phyloP scores from a whole-genome alignment of 2,113 vertebrate genomes.

The Orientallactaga bullata region DNA sequence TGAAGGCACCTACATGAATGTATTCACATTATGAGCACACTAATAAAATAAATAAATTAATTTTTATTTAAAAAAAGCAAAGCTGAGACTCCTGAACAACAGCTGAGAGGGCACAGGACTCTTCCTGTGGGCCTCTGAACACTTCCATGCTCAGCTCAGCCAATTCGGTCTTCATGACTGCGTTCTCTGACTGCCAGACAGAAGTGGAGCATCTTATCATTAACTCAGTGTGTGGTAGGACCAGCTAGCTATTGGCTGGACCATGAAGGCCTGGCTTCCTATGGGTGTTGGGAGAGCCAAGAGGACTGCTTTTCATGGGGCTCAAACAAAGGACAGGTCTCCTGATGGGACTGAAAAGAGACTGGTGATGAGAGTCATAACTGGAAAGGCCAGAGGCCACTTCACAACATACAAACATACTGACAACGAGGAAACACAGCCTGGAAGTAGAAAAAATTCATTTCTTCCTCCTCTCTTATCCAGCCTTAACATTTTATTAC shows the following conservation, averaged over 20 bases:
- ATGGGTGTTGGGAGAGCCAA: background rate
- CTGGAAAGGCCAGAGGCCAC: background rate
- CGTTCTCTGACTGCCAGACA: background rate
- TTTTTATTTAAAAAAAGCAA: no score
- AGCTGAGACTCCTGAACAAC: background rate
- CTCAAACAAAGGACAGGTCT: background rate
- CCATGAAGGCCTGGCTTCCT: fast-evolving
- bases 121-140: fast-evolving
- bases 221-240: background rate
- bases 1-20: no score
- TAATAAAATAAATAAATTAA: no score
- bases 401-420: background rate
- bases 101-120: no score
- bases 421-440: background rate
- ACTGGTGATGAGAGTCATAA: background rate
- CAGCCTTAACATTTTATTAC: background rate
- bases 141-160: fast-evolving
- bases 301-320: background rate
- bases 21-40: no score
- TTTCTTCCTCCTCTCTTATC: background rate
- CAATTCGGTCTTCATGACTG: fast-evolving
- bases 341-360: background rate
- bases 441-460: background rate
- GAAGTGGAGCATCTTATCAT: fast-evolving
- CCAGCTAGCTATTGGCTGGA: fast-evolving